phyloP scores from a whole-genome alignment of 2,888 invertebrate species.

The Catocala fraxini region DNA sequence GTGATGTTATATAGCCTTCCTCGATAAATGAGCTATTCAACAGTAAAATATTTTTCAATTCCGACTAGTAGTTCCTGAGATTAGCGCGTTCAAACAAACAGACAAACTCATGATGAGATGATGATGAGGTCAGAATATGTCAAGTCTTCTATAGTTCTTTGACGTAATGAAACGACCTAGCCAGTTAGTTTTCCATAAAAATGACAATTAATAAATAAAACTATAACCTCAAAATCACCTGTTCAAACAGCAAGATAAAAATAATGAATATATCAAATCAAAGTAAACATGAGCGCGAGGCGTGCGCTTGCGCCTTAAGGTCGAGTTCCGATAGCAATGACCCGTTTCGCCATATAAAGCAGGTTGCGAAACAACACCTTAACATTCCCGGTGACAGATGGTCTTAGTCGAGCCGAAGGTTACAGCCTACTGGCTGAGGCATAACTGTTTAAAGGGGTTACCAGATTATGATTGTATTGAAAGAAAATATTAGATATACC shows the following conservation, averaged over 20 bases:
- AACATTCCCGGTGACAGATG: constrained; percentile 72
- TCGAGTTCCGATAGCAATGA: constrained; percentile 74
- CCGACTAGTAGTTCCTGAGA: too few relatives aligned
- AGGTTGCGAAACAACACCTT: constrained; percentile 71
- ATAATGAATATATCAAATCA: constrained; percentile 44
- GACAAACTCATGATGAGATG: too few relatives aligned
- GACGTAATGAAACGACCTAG: too few relatives aligned
- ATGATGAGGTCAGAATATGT: too few relatives aligned
- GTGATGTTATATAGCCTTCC: too few relatives aligned
- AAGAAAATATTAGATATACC: background rate
- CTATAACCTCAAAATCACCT: constrained; percentile 6
- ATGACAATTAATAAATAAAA: too few relatives aligned
- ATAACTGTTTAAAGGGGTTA: constrained; percentile 24
- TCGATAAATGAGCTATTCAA: too few relatives aligned
- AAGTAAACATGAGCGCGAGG: constrained; percentile 40
- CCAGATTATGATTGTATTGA: constrained; percentile 24
- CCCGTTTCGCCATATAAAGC: constrained; percentile 76
- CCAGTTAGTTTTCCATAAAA: too few relatives aligned
- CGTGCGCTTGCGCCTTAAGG: constrained; percentile 58
- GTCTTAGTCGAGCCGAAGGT: constrained; percentile 59
- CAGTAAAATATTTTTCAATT: too few relatives aligned
- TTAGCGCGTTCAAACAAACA: too few relatives aligned
- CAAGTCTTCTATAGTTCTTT: too few relatives aligned
- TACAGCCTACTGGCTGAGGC: constrained; percentile 12
- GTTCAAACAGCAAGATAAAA: constrained; percentile 9